phyloP scores from a whole-genome alignment of 2,888 invertebrate species.

The Scotopteryx bipunctaria region DNA sequence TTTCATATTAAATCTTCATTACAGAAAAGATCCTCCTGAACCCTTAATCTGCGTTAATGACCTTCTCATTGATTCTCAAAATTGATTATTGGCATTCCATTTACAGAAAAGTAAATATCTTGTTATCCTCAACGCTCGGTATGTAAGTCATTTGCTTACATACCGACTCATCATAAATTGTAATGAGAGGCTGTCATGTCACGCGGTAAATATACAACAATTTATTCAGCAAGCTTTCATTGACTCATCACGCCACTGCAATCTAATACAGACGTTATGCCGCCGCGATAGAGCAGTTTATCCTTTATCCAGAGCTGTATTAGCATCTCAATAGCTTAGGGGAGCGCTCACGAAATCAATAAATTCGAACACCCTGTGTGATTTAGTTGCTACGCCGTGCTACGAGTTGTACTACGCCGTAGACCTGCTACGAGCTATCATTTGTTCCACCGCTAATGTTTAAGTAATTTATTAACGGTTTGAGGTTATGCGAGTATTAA shows the following conservation, averaged over 20 bases:
- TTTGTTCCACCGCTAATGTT: slow-evolving; percentile 22
- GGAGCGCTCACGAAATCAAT: slow-evolving; percentile 53
- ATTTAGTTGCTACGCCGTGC: slow-evolving; percentile 43
- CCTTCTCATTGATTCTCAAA: slow-evolving; percentile 24
- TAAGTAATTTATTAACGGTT: slow-evolving; percentile 22
- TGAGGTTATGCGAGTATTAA: slow-evolving; percentile 18
- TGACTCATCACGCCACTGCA: slow-evolving; percentile 38
- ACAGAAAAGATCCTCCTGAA: slow-evolving; percentile 7
- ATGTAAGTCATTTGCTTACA: slow-evolving; percentile 36
- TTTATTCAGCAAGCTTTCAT: slow-evolving; percentile 44
- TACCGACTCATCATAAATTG: slow-evolving; percentile 39
- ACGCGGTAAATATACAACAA: slow-evolving; percentile 40
- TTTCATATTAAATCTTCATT: not conserved
- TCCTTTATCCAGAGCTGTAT: slow-evolving; percentile 38
- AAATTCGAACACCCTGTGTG: slow-evolving; percentile 48
- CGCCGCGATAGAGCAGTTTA: slow-evolving; percentile 40
- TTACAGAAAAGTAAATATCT: slow-evolving; percentile 28
- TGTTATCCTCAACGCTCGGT: slow-evolving; percentile 31
- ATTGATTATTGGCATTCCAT: slow-evolving; percentile 27
- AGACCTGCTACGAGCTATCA: slow-evolving; percentile 38
- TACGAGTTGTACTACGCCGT: slow-evolving; percentile 41
- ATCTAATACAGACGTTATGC: slow-evolving; percentile 36
- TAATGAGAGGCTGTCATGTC: slow-evolving; percentile 41
- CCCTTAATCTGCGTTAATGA: slow-evolving; percentile 15
- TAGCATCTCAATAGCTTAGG: slow-evolving; percentile 52